Evolutionary conservation across 2,797 vertebrate genomes (phyloP).

Genomic region (Leuciscus waleckii): DNA sequence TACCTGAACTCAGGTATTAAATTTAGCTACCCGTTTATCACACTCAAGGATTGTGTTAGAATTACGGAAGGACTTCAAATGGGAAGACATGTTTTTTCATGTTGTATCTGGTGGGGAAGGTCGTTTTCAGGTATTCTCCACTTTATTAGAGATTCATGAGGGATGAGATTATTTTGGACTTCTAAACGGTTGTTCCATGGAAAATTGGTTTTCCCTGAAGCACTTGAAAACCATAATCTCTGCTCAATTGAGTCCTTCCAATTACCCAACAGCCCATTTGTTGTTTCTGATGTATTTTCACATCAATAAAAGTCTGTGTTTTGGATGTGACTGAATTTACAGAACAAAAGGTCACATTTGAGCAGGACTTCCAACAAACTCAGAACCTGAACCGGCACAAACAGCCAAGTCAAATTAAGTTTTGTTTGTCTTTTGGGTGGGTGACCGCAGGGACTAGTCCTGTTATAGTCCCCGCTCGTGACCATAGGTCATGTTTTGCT

Average conservation of each 20-base stretch:
- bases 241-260: neutral
- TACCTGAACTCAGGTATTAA: neutral
- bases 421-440: conserved; percentile 53
- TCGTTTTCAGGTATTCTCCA: neutral
- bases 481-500: conserved; percentile 37
- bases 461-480: conserved; percentile 18
- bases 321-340: conserved; percentile 43
- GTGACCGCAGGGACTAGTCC: conserved; percentile 32
- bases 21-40: neutral
- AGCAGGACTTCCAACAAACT: conserved; percentile 38
- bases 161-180: conserved; percentile 35
- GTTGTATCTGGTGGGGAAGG: neutral
- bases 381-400: conserved; percentile 6
- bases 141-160: neutral
- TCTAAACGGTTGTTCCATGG: neutral
- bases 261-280: neutral
- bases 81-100: neutral
- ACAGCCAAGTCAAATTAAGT: conserved; percentile 38
- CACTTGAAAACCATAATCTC: conserved; percentile 1
- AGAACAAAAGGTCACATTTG: conserved; percentile 43
- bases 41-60: neutral
- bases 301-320: conserved; percentile 41
- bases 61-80: neutral
- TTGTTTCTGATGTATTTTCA: conserved; percentile 29
- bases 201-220: conserved; percentile 16